A percentile compares a stretch with the other conserved stretches of the same genome.
phyloP scores from a whole-genome alignment of 2,888 invertebrate species.

The Cerastoderma edule region DNA sequence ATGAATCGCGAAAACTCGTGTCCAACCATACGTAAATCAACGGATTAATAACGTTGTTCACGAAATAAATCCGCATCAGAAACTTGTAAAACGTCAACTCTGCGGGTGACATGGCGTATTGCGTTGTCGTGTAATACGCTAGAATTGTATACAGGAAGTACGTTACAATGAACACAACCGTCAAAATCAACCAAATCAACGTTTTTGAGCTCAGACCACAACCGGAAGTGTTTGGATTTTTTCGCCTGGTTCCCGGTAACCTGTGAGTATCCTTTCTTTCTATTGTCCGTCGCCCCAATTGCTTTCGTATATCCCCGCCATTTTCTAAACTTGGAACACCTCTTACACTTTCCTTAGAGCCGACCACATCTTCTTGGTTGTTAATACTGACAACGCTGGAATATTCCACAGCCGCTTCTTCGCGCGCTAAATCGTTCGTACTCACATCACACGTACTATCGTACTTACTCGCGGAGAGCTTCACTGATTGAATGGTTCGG shows the following conservation, averaged over 20 bases:
- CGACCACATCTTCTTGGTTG: neutral
- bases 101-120: constrained; percentile 22
- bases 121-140: constrained; percentile 20
- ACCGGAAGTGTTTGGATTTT: neutral
- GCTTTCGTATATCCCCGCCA: too few relatives aligned
- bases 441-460: constrained; percentile 19
- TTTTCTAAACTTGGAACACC: neutral
- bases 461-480: constrained; percentile 4
- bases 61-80: constrained; percentile 41
- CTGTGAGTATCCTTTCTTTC: too few relatives aligned
- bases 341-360: neutral
- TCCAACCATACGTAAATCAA: constrained; percentile 38
- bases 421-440: neutral
- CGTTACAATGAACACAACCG: constrained; percentile 39
- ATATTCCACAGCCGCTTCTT: neutral
- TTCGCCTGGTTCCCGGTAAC: too few relatives aligned
- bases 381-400: neutral
- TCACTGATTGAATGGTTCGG: constrained; percentile 1
- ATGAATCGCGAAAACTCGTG: constrained; percentile 25
- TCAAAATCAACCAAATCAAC: constrained; percentile 46
- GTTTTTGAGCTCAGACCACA: constrained; percentile 37
- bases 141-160: constrained; percentile 33
- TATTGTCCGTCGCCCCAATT: neutral
- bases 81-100: constrained; percentile 27
- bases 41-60: constrained; percentile 46